These are phyloP conservation scores for Rhinichthys klamathensis DNA, from an alignment of 2,113 vertebrate species.

Conservation along the genomic window DNA sequence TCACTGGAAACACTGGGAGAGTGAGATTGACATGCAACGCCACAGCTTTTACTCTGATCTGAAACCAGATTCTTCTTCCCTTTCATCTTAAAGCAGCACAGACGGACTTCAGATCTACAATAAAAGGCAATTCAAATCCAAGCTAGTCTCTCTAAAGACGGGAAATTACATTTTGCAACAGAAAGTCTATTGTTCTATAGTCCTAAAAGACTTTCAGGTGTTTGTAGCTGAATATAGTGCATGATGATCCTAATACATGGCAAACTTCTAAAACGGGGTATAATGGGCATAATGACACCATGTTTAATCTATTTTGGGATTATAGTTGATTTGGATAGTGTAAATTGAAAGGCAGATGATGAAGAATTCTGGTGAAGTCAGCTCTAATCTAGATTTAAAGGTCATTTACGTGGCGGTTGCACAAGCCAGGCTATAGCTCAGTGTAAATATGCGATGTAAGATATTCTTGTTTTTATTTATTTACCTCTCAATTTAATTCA, in stretches of 20 bases:
- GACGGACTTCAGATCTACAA: not conserved
- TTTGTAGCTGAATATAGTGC: not conserved
- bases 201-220: not conserved
- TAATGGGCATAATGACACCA: not conserved
- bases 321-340: not conserved
- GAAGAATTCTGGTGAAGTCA: not conserved
- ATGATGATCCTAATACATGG: not conserved
- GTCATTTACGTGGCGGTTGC: not conserved
- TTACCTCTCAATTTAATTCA: constrained; percentile 7
- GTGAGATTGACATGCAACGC: not conserved
- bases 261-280: not conserved
- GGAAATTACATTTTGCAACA: constrained; percentile 14
- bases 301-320: not conserved
- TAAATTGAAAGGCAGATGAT: not conserved
- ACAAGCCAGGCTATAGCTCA: not conserved
- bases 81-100: constrained; percentile 24
- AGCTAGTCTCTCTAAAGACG: not conserved
- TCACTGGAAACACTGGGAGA: not conserved
- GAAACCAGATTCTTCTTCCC: not conserved
- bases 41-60: constrained; percentile 5
- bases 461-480: constrained; percentile 12
- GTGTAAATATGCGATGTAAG: not conserved
- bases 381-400: not conserved
- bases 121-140: constrained; percentile 10
- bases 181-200: constrained; percentile 7